phyloP scores from a whole-genome alignment of 1,140 invertebrate species.

The Calephelis nemesis region DNA sequence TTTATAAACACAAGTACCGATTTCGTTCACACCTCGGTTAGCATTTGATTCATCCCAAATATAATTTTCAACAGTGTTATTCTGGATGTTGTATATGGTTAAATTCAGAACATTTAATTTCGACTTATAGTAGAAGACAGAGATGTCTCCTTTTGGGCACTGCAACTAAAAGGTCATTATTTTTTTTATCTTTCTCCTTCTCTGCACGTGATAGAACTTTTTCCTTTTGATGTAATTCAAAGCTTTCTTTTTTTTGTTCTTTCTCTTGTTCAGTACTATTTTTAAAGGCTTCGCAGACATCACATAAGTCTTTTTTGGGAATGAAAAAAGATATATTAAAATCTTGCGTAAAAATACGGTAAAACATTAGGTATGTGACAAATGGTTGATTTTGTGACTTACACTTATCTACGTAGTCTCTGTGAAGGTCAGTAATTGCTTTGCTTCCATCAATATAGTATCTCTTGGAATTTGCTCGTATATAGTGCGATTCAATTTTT shows the following conservation, averaged over 20 bases:
- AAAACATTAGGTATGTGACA: constrained; percentile 17
- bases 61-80: too few relatives aligned
- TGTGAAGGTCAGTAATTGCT: background rate
- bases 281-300: constrained; percentile 23
- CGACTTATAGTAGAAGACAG: constrained; percentile 37
- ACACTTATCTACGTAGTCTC: background rate
- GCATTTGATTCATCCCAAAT: constrained; percentile 34
- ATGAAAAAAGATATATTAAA: constrained; percentile 14
- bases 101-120: constrained; percentile 32
- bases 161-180: constrained; percentile 31
- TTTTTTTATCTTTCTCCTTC: constrained; percentile 33
- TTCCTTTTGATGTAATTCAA: constrained; percentile 26
- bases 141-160: constrained; percentile 35
- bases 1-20: constrained; percentile 28
- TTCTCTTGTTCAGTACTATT: constrained; percentile 28
- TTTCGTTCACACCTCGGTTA: constrained; percentile 33
- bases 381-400: background rate
- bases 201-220: constrained; percentile 14
- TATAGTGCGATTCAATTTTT: constrained; percentile 28
- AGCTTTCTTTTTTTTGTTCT: constrained; percentile 22
- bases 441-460: constrained; percentile 1
- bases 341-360: constrained; percentile 27
- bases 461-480: constrained; percentile 19
- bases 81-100: constrained; percentile 32
- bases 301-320: constrained; percentile 10